These are phyloP conservation scores for Crotalus viridis DNA, from an alignment of 2,113 vertebrate genomes.

Conservation along the genomic window DNA sequence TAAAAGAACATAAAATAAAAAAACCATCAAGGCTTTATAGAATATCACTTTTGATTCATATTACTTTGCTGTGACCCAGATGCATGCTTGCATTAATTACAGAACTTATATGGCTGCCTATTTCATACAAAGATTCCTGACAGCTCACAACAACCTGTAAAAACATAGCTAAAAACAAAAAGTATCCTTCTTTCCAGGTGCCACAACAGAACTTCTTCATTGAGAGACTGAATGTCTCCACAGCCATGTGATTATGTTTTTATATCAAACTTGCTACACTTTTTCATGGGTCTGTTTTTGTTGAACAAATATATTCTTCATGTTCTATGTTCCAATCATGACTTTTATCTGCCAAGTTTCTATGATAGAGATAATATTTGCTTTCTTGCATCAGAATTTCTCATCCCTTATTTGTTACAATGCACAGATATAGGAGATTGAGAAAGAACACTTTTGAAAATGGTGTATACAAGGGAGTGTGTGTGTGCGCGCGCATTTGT, in stretches of 20 bases:
- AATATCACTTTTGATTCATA: background rate
- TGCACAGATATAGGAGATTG: background rate
- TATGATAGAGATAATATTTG: background rate
- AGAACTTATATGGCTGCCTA: background rate
- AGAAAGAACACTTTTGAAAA: background rate
- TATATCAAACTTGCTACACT: background rate
- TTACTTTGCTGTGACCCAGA: background rate
- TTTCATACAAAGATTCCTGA: background rate
- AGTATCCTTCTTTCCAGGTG: background rate
- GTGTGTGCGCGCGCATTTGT: background rate
- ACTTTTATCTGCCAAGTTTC: background rate
- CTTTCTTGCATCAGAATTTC: background rate
- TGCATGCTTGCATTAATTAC: background rate
- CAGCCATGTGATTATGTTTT: background rate
- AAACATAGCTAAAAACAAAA: background rate
- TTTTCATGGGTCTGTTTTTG: background rate
- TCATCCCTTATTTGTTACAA: background rate
- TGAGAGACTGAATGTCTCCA: background rate
- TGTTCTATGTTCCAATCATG: background rate
- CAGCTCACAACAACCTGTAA: background rate
- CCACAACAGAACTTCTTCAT: background rate
- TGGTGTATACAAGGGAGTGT: background rate
- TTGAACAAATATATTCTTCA: background rate
- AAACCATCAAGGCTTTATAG: background rate
- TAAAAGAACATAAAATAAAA: background rate